phyloP scores from a whole-genome alignment of 2,113 vertebrate genomes.

The Dipodomys ordii region DNA sequence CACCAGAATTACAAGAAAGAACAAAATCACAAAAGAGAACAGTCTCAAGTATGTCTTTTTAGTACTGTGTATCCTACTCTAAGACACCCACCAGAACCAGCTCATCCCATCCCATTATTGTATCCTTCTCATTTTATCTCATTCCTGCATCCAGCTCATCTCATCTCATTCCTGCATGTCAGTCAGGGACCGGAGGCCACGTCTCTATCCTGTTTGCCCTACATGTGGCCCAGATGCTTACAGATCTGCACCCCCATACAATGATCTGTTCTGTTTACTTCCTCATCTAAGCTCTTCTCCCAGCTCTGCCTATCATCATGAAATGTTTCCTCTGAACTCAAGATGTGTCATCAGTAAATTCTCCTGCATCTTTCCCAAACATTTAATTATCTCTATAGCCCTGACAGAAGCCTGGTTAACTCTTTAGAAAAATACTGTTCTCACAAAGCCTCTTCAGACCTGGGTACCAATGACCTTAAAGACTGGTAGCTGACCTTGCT shows the following conservation, averaged over 20 bases:
- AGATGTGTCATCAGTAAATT: neutral
- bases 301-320: rapidly evolving
- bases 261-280: neutral
- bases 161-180: neutral
- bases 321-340: neutral
- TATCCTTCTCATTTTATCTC: too few relatives aligned
- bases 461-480: neutral
- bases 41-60: neutral
- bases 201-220: too few relatives aligned
- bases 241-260: neutral
- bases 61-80: too few relatives aligned
- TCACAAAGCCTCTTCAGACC: neutral
- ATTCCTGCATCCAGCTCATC: neutral
- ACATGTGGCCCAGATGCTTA: neutral
- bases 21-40: neutral
- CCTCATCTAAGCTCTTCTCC: neutral
- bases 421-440: neutral
- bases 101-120: neutral
- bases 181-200: neutral
- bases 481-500: neutral
- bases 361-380: neutral
- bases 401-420: neutral
- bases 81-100: neutral
- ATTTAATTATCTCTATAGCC: neutral
- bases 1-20: neutral